Conservation (phyloP, 2,797 vertebrate genomes). For the Varecia variegata region DNA sequence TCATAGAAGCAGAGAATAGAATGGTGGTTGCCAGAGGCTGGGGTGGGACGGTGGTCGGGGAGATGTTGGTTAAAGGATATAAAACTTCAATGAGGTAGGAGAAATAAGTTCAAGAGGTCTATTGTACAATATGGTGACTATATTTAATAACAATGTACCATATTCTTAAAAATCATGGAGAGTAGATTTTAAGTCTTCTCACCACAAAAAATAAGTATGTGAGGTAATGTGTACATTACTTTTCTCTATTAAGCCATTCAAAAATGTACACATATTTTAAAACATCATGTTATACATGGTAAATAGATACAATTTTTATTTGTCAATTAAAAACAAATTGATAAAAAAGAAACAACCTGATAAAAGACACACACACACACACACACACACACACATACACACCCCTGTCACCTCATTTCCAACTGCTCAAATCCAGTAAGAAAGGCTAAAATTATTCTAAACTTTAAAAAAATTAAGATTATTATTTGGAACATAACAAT, state of each 20-base stretch:
- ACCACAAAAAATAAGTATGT: not conserved
- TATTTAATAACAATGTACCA: not conserved
- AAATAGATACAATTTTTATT: not conserved
- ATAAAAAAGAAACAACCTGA: not conserved
- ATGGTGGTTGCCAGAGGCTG: not conserved
- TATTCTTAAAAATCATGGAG: not conserved
- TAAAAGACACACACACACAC: not conserved
- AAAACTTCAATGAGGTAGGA: not conserved
- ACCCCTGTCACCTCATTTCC: not conserved
- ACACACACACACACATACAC: no score
- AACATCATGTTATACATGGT: not conserved
- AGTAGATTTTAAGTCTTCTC: not conserved
- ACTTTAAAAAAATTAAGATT: not conserved
- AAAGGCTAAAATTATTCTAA: not conserved
- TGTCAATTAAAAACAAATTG: not conserved
- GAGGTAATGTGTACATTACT: not conserved
- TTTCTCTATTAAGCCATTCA: not conserved
- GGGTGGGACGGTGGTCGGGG: not conserved
- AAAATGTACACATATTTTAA: not conserved
- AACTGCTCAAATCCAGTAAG: not conserved
- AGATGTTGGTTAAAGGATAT: not conserved
- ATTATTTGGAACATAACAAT: not conserved
- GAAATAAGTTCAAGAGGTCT: not conserved
- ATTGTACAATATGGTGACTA: not conserved
- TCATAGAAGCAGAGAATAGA: not conserved